Conservation (phyloP, 1,140 invertebrate species). For the Gryon sp. region DNA sequence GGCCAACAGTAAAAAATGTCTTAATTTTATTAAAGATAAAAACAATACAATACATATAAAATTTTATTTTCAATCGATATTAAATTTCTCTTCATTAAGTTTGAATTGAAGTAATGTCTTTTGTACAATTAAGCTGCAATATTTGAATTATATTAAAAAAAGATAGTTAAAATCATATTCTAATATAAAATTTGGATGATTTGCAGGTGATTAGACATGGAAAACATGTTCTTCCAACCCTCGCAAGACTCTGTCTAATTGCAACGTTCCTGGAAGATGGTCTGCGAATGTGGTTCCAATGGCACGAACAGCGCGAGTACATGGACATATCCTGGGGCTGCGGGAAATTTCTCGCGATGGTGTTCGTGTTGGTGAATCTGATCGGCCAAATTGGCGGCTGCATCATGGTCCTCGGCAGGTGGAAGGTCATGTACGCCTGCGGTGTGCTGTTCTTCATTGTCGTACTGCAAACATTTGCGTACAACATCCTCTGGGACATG, state of each 20-base stretch:
- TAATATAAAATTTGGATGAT: background rate
- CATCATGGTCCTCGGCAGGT: conserved; percentile 95
- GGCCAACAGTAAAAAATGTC: no score
- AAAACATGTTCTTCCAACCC: conserved; percentile 96
- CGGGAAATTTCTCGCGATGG: conserved; percentile 93
- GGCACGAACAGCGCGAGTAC: conserved; percentile 98
- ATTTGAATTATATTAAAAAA: no score
- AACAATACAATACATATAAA: no score
- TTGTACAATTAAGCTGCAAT: no score
- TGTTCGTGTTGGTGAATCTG: conserved; percentile 97
- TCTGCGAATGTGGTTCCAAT: conserved; percentile 99
- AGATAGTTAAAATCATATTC: no score
- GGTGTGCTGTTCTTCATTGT: conserved; percentile 97
- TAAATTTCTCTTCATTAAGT: no score
- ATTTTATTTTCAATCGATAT: no score
- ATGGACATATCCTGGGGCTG: conserved; percentile 99
- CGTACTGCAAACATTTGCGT: conserved; percentile 96
- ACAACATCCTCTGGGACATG: conserved; percentile 98
- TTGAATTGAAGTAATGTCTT: no score
- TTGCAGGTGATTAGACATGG: conserved; percentile 93
- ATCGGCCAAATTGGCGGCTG: conserved; percentile 97
- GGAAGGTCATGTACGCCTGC: conserved; percentile 96
- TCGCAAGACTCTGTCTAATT: conserved; percentile 98
- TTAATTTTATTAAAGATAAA: no score
- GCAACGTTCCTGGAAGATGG: conserved; percentile 99